Conservation (phyloP, 1,140 invertebrate genomes). For the Dendrolimus kikuchii region DNA sequence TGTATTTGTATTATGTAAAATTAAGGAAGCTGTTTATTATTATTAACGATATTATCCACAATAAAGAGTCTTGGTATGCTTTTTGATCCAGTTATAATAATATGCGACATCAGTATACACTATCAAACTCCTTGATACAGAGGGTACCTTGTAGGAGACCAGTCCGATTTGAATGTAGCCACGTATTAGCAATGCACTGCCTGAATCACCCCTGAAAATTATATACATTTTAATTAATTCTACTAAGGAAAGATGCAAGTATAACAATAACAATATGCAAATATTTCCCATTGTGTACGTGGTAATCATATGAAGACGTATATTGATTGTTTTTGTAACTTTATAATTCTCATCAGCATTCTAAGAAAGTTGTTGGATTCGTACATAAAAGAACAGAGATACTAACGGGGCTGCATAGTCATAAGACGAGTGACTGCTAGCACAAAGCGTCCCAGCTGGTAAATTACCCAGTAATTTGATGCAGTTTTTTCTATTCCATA, state of each 20-base stretch:
- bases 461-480: neutral
- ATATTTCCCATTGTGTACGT: too few relatives aligned
- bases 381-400: too few relatives aligned
- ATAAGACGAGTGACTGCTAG: neutral
- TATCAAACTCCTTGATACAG: slow-evolving; percentile 1
- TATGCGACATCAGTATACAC: slow-evolving; percentile 16
- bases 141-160: slow-evolving; percentile 17
- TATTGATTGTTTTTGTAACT: too few relatives aligned
- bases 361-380: too few relatives aligned
- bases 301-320: too few relatives aligned
- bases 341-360: too few relatives aligned
- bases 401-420: too few relatives aligned
- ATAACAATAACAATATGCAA: too few relatives aligned
- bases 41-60: slow-evolving; percentile 5
- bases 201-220: slow-evolving; percentile 24
- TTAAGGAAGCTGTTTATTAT: neutral
- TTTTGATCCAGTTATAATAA: slow-evolving; percentile 17
- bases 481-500: neutral
- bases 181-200: slow-evolving; percentile 16
- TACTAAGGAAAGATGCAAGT: too few relatives aligned
- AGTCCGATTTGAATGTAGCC: slow-evolving; percentile 21
- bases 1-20: neutral
- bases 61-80: slow-evolving; percentile 6
- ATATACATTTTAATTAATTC: neutral
- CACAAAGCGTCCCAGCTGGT: slow-evolving; percentile 2